Conservation (phyloP, 2,113 vertebrate genomes). For the Tragulus kanchil region DNA sequence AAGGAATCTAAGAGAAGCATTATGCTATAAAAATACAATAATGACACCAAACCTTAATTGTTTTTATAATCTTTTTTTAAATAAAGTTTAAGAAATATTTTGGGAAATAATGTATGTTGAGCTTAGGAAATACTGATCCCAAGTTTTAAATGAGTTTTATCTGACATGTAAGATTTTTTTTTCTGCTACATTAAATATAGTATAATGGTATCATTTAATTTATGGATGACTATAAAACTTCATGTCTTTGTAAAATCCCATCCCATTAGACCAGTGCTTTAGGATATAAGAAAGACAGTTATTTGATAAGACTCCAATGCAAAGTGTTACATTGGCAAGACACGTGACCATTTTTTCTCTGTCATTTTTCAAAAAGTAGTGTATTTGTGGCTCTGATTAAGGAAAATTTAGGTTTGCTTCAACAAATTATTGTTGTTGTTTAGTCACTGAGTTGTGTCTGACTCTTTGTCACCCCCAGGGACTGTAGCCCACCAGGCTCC, state of each 20-base stretch:
- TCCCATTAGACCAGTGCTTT: neutral
- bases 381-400: neutral
- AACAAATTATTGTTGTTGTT: neutral
- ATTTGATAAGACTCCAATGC: neutral
- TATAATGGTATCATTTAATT: constrained; percentile 29
- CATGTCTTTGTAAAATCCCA: neutral
- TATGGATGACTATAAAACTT: too few species aligned
- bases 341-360: neutral
- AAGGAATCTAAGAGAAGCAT: neutral
- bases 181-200: neutral
- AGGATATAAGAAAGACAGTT: neutral
- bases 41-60: neutral
- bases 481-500: neutral
- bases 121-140: neutral
- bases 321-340: neutral
- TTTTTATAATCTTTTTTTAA: constrained; percentile 25
- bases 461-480: neutral
- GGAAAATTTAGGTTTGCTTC: neutral
- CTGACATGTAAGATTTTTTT: neutral
- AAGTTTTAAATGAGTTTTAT: constrained; percentile 11
- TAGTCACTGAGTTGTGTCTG: neutral
- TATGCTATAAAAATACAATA: neutral
- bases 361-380: neutral
- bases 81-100: neutral
- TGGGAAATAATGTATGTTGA: neutral